Evolutionary conservation across 2,888 invertebrate species (phyloP).

Genomic region (Protophormia terraenovae): DNA sequence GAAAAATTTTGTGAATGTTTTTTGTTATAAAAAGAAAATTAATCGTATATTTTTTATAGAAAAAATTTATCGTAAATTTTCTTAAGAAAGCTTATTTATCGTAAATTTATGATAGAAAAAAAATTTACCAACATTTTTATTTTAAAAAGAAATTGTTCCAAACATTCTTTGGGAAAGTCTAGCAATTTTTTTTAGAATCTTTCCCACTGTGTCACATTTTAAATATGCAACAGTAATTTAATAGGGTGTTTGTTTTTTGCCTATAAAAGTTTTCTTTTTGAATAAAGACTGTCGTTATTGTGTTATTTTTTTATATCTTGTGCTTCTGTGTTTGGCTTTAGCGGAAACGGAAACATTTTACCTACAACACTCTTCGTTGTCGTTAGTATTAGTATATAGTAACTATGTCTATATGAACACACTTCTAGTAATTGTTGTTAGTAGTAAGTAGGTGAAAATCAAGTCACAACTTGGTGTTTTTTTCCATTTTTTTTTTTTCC

Average conservation of each 20-base stretch:
- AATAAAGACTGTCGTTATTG: slow-evolving; percentile 2
- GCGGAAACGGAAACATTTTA: slow-evolving; percentile 65
- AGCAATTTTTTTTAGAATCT: too few relatives aligned
- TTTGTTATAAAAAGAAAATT: too few relatives aligned
- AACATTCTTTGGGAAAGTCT: too few relatives aligned
- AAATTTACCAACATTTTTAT: too few relatives aligned
- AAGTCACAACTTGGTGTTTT: slow-evolving; percentile 22
- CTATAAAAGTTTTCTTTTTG: slow-evolving; percentile 22
- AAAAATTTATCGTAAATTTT: too few relatives aligned
- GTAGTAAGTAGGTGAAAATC: slow-evolving; percentile 43
- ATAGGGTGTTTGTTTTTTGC: slow-evolving; percentile 14
- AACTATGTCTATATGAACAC: background rate
- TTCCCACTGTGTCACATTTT: background rate
- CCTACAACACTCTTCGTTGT: slow-evolving; percentile 40
- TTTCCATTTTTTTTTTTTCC: background rate
- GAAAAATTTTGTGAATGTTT: too few relatives aligned
- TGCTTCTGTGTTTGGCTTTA: slow-evolving; percentile 26
- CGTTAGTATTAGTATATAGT: background rate
- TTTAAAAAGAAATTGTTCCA: too few relatives aligned
- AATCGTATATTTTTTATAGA: too few relatives aligned
- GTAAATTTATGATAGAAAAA: too few relatives aligned
- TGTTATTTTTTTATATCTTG: background rate
- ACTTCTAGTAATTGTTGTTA: background rate
- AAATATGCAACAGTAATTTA: slow-evolving; percentile 48
- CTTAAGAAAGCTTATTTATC: too few relatives aligned